Base-by-base conservation (phyloP, 1,140 invertebrate genomes). In the Nixonia krombeini region DNA sequence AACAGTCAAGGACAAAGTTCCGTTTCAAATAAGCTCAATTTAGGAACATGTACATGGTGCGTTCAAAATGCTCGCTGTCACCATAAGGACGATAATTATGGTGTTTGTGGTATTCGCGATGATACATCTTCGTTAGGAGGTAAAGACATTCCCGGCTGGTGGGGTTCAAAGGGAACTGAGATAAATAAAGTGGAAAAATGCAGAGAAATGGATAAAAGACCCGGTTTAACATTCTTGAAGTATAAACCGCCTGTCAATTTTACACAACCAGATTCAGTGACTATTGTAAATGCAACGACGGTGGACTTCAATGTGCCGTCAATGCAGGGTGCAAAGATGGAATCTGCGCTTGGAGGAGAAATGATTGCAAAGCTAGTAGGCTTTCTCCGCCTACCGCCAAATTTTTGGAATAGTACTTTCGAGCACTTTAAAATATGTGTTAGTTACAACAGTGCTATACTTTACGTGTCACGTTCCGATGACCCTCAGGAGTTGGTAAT, bases 1-100 rank as follows among this genome's bases (percentile, higher is more conserved):
- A 86, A 78, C 56, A 70, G 76, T 8, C 75, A 76, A 2, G 81
- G 83, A 4, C 80, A 73, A 33, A 80, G 73, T 13, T 93, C 92
- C 0, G 91, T 93, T 13, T 92, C 92, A 16, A 90, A 90, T 62
- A 93, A 93, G 72, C 79, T 94, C 25, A 90, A 86, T 49, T 81
- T 93, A 1, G 90, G 91, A 28, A 90, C 93, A 44, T 97, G 95
- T 81, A 93, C 90, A 13, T 97, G 95, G 95, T 96, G 95, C 80
- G 94, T 96, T 0, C 94, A 96, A 78, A 95, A 95, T 75, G 93
- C 93, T 0, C 86, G 90, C n/a, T 96, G 95, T 79, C 94, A 95
- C 80, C 91, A 93, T 69, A 91, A 91, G 72, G 91, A 95, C 75
- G 92, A 94, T 81, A 94, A 92, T 79, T 93, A 92, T 68, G 93